These are phyloP conservation scores for Pelvicachromis taeniatus DNA, from an alignment of 2,113 vertebrate genomes.

Conservation along the genomic window DNA sequence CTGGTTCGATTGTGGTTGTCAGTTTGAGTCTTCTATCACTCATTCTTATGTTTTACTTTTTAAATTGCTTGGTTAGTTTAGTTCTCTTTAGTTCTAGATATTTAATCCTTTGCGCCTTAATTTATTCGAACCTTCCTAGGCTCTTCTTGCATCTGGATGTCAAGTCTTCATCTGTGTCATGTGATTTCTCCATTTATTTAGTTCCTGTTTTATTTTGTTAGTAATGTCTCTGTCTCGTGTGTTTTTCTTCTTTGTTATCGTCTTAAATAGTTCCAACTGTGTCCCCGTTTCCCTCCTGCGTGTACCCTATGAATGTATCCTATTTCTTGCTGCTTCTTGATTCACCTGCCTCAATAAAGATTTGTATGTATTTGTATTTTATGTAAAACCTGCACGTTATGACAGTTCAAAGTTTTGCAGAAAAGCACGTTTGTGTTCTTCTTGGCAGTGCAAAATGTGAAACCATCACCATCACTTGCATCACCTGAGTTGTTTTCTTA, in stretches of 20 bases:
- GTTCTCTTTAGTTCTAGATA: not conserved
- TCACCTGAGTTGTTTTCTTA: not conserved
- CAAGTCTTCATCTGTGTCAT: rapidly evolving
- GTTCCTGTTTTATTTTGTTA: not conserved
- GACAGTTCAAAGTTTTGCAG: not conserved
- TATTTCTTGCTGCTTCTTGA: not conserved
- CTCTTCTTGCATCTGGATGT: not conserved
- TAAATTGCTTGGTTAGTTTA: not conserved
- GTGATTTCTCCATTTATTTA: not conserved
- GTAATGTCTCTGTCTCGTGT: not conserved
- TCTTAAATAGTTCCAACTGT: not conserved
- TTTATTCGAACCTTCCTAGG: not conserved
- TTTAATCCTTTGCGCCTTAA: not conserved
- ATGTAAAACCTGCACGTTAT: not conserved
- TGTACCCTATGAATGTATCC: not conserved
- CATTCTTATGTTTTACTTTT: not conserved
- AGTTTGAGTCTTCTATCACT: not conserved
- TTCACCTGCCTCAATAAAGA: not conserved
- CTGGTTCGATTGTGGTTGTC: not conserved
- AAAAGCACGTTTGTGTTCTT: not conserved
- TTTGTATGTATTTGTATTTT: not conserved
- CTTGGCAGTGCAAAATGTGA: not conserved
- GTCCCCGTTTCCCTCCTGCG: not conserved
- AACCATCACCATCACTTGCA: not conserved
- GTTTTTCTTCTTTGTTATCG: not conserved